These are phyloP conservation scores for Cecidostiba fungosa DNA, from an alignment of 2,888 invertebrate genomes.

Conservation along the genomic window DNA sequence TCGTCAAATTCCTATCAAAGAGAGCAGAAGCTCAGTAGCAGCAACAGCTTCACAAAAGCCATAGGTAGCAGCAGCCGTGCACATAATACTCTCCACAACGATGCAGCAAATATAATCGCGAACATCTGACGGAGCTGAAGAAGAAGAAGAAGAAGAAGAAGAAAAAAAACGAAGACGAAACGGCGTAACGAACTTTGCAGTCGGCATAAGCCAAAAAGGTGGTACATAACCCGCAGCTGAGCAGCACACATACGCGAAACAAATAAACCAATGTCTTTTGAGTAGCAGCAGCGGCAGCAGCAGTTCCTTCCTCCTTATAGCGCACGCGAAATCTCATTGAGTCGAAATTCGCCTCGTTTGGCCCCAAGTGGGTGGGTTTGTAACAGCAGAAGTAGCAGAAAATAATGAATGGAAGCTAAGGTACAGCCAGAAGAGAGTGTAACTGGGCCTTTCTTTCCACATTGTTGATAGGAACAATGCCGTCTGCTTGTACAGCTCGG, in stretches of 20 bases:
- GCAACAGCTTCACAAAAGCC: slow-evolving; percentile 3
- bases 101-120: slow-evolving; percentile 30
- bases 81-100: not conserved
- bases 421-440: not conserved
- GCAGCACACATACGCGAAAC: not conserved
- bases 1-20: slow-evolving; percentile 3
- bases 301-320: not conserved
- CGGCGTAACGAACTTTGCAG: slow-evolving; percentile 8
- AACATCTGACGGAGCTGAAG: slow-evolving; percentile 30
- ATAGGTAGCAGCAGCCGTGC: not conserved
- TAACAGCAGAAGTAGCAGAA: not conserved
- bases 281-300: not conserved
- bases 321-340: not conserved
- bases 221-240: not conserved
- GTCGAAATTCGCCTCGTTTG: not conserved
- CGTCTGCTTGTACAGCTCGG: slow-evolving; percentile 19
- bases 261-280: slow-evolving; percentile 6
- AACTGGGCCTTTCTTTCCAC: not conserved
- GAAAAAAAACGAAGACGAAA: not conserved
- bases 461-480: slow-evolving; percentile 50
- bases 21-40: not conserved
- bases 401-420: not conserved
- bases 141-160: not conserved
- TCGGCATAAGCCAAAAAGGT: slow-evolving; percentile 4
- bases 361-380: not conserved